Evolutionary conservation across 2,797 vertebrate species (phyloP).

Genomic region (Moxostoma hubbsi): DNA sequence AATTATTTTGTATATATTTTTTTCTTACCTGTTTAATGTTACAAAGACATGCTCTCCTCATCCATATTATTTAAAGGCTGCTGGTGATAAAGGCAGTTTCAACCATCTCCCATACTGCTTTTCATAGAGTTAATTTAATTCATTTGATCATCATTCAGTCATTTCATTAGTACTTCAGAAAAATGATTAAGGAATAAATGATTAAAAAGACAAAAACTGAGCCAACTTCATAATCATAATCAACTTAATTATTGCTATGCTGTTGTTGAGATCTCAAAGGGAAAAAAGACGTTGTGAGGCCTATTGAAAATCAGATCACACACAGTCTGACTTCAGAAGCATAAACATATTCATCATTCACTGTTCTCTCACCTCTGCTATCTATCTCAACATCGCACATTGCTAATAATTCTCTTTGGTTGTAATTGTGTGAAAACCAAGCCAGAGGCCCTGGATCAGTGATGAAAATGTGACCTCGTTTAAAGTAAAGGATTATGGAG

Average conservation of each 20-base stretch:
- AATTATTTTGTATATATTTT: not conserved
- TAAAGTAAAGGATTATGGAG: not conserved
- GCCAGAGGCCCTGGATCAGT: not conserved
- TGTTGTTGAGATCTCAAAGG: slow-evolving; percentile 17
- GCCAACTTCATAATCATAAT: not conserved
- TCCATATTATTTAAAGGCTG: not conserved
- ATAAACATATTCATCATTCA: slow-evolving; percentile 47
- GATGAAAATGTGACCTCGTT: slow-evolving; percentile 17
- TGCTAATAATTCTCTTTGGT: slow-evolving; percentile 29
- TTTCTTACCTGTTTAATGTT: not conserved
- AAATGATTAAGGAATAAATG: slow-evolving; percentile 18
- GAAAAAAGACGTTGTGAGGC: slow-evolving; percentile 12
- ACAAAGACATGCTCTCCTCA: not conserved
- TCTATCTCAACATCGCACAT: not conserved
- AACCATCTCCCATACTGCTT: not conserved
- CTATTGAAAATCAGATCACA: slow-evolving; percentile 33
- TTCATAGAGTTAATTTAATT: not conserved
- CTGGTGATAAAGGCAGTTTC: not conserved
- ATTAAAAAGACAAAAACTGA: slow-evolving; percentile 24
- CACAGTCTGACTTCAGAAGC: slow-evolving; percentile 17
- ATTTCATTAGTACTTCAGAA: not conserved
- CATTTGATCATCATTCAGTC: not conserved
- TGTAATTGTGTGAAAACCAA: slow-evolving; percentile 15
- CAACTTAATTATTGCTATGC: slow-evolving; percentile 9
- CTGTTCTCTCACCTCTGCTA: slow-evolving; percentile 12